phyloP scores from a whole-genome alignment of 2,113 vertebrate genomes.

The Macaca nemestrina region DNA sequence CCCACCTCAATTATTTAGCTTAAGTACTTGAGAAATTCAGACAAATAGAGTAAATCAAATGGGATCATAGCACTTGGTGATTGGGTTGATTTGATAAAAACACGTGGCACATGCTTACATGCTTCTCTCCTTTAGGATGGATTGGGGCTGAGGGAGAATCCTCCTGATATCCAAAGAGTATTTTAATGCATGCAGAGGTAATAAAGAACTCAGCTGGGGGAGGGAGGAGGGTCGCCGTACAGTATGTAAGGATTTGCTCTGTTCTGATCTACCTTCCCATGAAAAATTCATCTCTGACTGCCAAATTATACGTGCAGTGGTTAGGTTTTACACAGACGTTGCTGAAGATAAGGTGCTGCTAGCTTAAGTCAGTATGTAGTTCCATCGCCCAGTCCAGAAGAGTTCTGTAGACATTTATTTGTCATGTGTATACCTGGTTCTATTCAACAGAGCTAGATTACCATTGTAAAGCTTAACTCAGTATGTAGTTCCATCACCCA shows the following conservation, averaged over 20 bases:
- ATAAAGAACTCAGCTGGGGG: not conserved
- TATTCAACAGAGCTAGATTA: not conserved
- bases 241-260: not conserved
- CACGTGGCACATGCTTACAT: too few species aligned
- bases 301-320: not conserved
- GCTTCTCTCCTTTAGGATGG: not conserved
- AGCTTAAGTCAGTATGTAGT: not conserved
- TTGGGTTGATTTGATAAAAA: not conserved
- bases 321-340: not conserved
- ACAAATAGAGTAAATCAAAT: not conserved
- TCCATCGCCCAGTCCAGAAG: not conserved
- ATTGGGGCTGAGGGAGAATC: not conserved
- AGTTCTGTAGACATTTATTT: not conserved
- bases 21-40: not conserved
- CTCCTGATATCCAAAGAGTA: slow-evolving; percentile 27
- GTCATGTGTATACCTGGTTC: not conserved
- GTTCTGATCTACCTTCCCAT: not conserved
- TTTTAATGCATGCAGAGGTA: not conserved
- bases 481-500: not conserved
- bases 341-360: not conserved
- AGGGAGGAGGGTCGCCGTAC: not conserved
- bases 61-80: not conserved
- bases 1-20: not conserved
- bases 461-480: not conserved
- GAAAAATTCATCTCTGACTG: slow-evolving; percentile 30